phyloP scores from a whole-genome alignment of 1,140 invertebrate genomes.

The Ooceraea biroi region DNA sequence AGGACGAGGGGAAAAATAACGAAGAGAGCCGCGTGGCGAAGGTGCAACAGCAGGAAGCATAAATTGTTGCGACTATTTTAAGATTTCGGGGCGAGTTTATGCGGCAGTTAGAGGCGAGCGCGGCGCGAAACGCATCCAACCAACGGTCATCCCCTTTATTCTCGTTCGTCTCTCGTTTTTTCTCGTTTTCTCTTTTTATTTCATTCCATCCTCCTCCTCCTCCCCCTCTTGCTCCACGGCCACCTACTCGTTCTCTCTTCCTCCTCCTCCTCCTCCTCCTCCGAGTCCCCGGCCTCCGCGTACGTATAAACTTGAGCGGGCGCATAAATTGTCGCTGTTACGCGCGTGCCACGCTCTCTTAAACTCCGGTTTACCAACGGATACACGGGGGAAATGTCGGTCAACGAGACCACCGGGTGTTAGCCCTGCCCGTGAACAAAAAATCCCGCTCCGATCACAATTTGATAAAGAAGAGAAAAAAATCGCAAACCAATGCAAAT shows the following conservation, averaged over 20 bases:
- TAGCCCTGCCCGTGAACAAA: constrained; percentile 12
- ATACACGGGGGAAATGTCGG: constrained; percentile 54
- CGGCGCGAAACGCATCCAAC: constrained; percentile 63
- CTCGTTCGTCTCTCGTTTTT: constrained; percentile 55
- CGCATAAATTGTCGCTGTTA: constrained; percentile 77
- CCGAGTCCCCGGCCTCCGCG: constrained; percentile 7
- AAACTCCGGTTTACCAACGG: constrained; percentile 72
- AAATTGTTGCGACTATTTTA: constrained; percentile 80
- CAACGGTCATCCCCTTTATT: constrained; percentile 62
- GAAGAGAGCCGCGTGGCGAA: constrained; percentile 28
- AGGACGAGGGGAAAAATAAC: background rate
- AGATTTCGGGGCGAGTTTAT: constrained; percentile 80
- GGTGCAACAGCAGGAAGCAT: constrained; percentile 77
- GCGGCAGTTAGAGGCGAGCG: constrained; percentile 71
- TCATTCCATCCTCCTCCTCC: constrained; percentile 34
- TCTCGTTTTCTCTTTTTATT: constrained; percentile 58
- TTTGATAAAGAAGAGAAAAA: constrained; percentile 22
- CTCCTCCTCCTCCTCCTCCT: background rate
- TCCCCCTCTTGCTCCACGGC: background rate
- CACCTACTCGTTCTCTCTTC: too few relatives aligned
- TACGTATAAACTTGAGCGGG: constrained; percentile 57
- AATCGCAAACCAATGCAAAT: background rate
- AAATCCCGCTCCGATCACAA: background rate
- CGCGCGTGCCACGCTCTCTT: constrained; percentile 70
- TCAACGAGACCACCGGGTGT: constrained; percentile 57